phyloP scores from a whole-genome alignment of 2,888 invertebrate genomes.

The Pristionchus maxplancki region DNA sequence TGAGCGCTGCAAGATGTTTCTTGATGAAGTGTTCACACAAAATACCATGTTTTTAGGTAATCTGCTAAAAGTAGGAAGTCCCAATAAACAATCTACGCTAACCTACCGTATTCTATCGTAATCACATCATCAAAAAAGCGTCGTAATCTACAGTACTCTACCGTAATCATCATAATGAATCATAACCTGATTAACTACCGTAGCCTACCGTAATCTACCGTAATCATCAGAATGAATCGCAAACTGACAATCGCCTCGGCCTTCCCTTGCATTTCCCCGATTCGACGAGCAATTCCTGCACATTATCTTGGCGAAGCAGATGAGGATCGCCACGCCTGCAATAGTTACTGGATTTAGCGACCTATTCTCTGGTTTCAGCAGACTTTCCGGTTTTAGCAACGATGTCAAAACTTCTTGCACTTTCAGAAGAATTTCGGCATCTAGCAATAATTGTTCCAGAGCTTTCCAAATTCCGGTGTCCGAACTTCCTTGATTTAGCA shows the following conservation, averaged over 20 bases:
- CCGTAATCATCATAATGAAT: no score
- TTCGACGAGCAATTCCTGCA: constrained; percentile 20
- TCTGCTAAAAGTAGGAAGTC: not conserved
- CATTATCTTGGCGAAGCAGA: constrained; percentile 34
- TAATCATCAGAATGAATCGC: not conserved
- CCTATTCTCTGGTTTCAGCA: no score
- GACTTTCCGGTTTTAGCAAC: not conserved
- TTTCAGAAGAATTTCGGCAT: no score
- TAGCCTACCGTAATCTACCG: not conserved
- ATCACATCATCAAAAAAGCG: no score
- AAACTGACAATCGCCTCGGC: constrained; percentile 5
- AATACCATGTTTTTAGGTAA: not conserved
- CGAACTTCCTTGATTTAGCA: not conserved
- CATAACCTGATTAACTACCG: no score
- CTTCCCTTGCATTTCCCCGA: not conserved
- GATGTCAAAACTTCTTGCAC: not conserved
- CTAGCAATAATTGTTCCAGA: no score
- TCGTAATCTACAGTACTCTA: not conserved
- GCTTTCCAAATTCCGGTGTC: no score
- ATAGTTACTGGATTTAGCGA: not conserved
- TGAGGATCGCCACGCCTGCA: constrained; percentile 20
- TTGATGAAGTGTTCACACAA: not conserved
- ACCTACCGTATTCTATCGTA: no score
- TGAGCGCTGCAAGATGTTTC: not conserved
- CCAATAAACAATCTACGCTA: no score